Base-by-base conservation (phyloP, 1,140 invertebrate genomes). In the Brachystomella parvula region DNA sequence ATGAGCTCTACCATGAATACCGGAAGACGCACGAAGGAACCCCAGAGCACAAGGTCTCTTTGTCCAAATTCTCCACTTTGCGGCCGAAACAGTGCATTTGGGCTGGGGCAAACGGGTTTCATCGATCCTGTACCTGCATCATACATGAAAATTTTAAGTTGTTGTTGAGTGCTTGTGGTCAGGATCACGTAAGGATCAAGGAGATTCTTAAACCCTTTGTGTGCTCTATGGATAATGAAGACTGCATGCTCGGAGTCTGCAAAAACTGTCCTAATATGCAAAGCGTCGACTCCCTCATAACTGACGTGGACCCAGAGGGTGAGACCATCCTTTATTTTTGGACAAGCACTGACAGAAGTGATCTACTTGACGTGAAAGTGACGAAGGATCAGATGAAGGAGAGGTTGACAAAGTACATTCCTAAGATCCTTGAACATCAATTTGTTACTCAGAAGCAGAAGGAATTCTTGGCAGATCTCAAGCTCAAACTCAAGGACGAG, bases 91-190 rank as follows among this genome's bases (percentile, higher is more conserved):
- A 63, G 2, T 63, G 35, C 28, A 3, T 15, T 47, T 63, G 35
- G 35, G 6, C 30, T 17, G 6, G 44, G 3, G 26, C 29, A 2
- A 44, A 29, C 9, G 62, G 62, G 21, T 31, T 28, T 63, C 62
- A 47, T 12, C 24, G 2, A 29, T 2, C 35, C 2, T 63, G 62
- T 28, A 29, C 28, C 2, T 63, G 62, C 24, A 31, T 49, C 28
- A 63, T 21, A 29, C 62, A 63, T 28, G 62, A 63, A 53, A 63
- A 63, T 63, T 63, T 63, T 32, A 63, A 63, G 44, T 44, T 63
- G 3, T 24, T 62, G 35, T 30, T 62, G n/a, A n/a, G 44, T 15
- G 57, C 26, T 12, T 30, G n/a, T 26, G n/a, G 19, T 62, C 12
- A 3, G 15, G 3, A 35, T 12, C 19, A 12, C 2, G 17, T 30